Percentiles rank a stretch among this genome's conserved stretches.
Evolutionary conservation across 2,888 invertebrate species (phyloP).

Genomic region (Latheticus oryzae): DNA sequence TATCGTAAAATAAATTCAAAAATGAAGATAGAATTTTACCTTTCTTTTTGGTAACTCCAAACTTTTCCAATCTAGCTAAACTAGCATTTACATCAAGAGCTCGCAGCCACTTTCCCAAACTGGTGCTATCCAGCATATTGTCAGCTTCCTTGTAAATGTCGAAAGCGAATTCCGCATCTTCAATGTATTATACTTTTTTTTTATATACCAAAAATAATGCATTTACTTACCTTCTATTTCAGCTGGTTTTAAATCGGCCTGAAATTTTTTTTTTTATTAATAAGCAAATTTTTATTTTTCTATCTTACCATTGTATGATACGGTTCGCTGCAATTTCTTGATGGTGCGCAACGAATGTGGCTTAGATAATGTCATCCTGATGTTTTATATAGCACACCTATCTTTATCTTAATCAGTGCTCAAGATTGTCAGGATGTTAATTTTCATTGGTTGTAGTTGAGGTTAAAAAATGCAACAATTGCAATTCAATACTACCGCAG

Average conservation of each 20-base stretch:
- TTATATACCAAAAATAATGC: neutral
- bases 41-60: conserved; percentile 87
- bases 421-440: conserved; percentile 51
- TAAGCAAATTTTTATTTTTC: conserved; percentile 4
- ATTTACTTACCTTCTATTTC: conserved; percentile 59
- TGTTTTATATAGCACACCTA: conserved; percentile 57
- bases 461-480: conserved; percentile 45
- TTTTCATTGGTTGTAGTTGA: conserved; percentile 46
- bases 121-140: conserved; percentile 88
- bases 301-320: conserved; percentile 44
- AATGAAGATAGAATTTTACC: conserved; percentile 39
- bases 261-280: conserved; percentile 31
- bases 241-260: conserved; percentile 56
- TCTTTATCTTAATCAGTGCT: conserved; percentile 55
- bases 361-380: conserved; percentile 45
- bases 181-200: conserved; percentile 1
- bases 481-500: conserved; percentile 53
- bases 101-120: conserved; percentile 91
- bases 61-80: conserved; percentile 88
- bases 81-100: conserved; percentile 96
- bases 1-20: neutral
- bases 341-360: conserved; percentile 48
- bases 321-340: conserved; percentile 40
- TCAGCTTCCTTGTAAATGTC: conserved; percentile 71
- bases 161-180: conserved; percentile 59